A percentile compares a stretch with the other conserved stretches of the same genome.
Evolutionary conservation across 2,797 vertebrate species (phyloP).

Genomic region (Manis javanica): DNA sequence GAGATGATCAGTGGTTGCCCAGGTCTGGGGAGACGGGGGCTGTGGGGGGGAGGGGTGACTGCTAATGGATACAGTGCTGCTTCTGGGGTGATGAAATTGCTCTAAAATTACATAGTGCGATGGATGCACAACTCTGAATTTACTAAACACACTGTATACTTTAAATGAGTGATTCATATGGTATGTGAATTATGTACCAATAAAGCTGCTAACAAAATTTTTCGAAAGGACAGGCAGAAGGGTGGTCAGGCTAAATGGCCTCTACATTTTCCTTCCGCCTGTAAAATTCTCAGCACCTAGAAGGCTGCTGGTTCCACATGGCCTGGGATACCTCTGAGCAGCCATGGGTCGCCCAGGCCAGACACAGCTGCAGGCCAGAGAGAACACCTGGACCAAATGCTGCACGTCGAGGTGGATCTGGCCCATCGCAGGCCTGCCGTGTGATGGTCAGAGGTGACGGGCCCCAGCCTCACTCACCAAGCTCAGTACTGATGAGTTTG

Average conservation of each 20-base stretch:
- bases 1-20: not conserved
- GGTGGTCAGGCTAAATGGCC: too few relatives aligned
- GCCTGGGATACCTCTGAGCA: not conserved
- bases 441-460: too few relatives aligned
- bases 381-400: not conserved
- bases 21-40: not conserved
- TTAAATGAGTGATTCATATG: not conserved
- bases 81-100: not conserved
- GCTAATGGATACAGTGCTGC: not conserved
- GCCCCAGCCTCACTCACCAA: too few relatives aligned
- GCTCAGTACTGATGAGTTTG: too few relatives aligned
- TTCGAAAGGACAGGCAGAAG: not conserved
- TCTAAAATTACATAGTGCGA: not conserved
- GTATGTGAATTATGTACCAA: not conserved
- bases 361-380: not conserved
- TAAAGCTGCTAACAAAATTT: not conserved
- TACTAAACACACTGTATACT: not conserved
- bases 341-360: not conserved
- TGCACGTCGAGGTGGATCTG: too few relatives aligned
- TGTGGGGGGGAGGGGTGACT: rapidly evolving
- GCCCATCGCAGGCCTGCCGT: too few relatives aligned
- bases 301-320: not conserved
- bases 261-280: not conserved
- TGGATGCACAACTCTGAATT: not conserved
- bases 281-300: too few relatives aligned